These are phyloP conservation scores for Philaethria dido DNA, from an alignment of 2,888 invertebrate genomes.

Conservation along the genomic window DNA sequence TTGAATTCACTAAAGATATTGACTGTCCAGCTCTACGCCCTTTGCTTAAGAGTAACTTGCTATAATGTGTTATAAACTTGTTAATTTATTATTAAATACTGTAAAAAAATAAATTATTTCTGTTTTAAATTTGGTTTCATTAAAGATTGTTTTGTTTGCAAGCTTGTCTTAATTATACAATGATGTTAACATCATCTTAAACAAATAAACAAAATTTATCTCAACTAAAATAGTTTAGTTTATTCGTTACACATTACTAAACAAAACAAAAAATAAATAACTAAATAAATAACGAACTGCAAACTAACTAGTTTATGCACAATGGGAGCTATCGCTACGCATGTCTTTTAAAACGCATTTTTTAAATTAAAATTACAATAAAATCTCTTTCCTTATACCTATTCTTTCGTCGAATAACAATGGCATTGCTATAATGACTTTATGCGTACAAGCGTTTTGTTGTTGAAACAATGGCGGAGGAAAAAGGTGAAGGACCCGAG, in stretches of 20 bases:
- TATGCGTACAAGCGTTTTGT: slow-evolving; percentile 22
- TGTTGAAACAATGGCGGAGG: slow-evolving; percentile 52
- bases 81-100: slow-evolving; percentile 49
- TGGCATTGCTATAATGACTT: slow-evolving; percentile 22
- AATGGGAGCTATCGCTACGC: too few species aligned
- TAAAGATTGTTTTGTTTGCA: neutral
- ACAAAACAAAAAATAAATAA: too few species aligned
- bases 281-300: too few species aligned
- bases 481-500: slow-evolving; percentile 68
- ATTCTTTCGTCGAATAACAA: slow-evolving; percentile 30
- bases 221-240: too few species aligned
- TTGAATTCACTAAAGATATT: neutral
- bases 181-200: too few species aligned
- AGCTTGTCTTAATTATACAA: neutral
- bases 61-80: slow-evolving; percentile 50
- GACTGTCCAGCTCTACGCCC: slow-evolving; percentile 25
- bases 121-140: slow-evolving; percentile 44
- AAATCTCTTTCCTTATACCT: slow-evolving; percentile 6
- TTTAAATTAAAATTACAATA: neutral
- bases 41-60: slow-evolving; percentile 31
- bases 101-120: slow-evolving; percentile 56
- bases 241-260: too few species aligned
- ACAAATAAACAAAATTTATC: too few species aligned
- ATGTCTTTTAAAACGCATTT: neutral
- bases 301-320: too few species aligned